Evolutionary conservation across 2,888 invertebrate species (phyloP), one percentile per base, ranked within the genome.

Genomic region (Melinopterus prodromus): DNA sequence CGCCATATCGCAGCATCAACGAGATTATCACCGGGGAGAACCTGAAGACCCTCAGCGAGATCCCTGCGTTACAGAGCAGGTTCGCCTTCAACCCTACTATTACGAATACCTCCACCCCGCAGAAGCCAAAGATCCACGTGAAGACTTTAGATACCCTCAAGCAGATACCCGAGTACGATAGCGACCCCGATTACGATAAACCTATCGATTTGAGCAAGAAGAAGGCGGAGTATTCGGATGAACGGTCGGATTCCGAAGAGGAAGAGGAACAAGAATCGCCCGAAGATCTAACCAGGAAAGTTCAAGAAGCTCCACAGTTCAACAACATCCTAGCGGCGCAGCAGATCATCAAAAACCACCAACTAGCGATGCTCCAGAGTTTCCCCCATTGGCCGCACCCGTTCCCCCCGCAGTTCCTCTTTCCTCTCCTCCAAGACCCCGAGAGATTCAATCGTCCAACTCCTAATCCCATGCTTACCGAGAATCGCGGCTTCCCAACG

Each of bases 151-250:
- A 93, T 72, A 91, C 92, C 79, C 86, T 94, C 75, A 93, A 91
- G 71, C 91, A 92, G 87, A 91, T 91, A 81, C 90, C 90, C 14
- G 90, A 89, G 76, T 90, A 90, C 16, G 86, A 87, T 12, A 90
- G 91, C 16, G 87, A 85, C 6, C 87, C 83, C 78, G 90, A 90
- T 79, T 85, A 86, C 6, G 87, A 88, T 26, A 85, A 88, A 82
- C 87, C 89, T 0, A 86, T 88, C 81, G 88, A 88, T 83, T 91
- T 97, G 82, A 96, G 96, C 87, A 95, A 95, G 87, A 96, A 96
- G 89, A 93, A 87, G 83, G 76, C 81, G 7, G 85, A 85, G n/a
- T 53, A 53, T 53, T 85, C 86, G 0, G 84, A 86, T 7, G 71
- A 71, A 71, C 16, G 71, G 12, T 15, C 35, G 69, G 69, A 71